phyloP scores from a whole-genome alignment of 2,113 vertebrate genomes.

The Misgurnus mizolepis region DNA sequence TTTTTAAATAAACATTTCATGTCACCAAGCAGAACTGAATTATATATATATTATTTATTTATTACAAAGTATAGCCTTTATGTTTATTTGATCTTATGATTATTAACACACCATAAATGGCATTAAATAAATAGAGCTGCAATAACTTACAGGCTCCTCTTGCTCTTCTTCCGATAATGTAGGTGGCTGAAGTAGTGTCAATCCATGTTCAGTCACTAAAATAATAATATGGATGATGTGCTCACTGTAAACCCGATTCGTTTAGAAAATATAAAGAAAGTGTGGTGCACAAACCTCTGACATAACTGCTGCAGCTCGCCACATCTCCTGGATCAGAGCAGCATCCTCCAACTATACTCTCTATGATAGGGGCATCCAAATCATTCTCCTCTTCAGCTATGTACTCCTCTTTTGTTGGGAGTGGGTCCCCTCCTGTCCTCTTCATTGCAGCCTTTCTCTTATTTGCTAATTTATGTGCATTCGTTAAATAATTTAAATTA shows the following conservation, averaged over 20 bases:
- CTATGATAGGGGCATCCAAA: conserved; percentile 35
- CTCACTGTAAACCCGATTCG: background rate
- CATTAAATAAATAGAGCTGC: background rate
- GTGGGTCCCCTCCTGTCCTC: conserved; percentile 16
- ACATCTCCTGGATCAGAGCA: conserved; percentile 34
- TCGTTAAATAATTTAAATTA: background rate
- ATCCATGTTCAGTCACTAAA: conserved; percentile 19
- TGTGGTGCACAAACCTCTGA: conserved; percentile 32
- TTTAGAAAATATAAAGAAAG: background rate
- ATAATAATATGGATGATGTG: background rate
- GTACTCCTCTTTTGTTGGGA: conserved; percentile 13
- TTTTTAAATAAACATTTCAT: background rate
- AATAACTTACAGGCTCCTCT: conserved; percentile 10
- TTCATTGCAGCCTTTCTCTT: conserved; percentile 30
- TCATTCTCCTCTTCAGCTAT: conserved; percentile 37
- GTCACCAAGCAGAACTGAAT: background rate
- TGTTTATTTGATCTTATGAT: background rate
- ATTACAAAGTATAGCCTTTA: background rate
- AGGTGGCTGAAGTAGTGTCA: background rate
- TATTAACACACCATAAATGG: background rate
- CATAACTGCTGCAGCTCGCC: conserved; percentile 2
- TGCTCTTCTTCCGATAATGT: conserved; percentile 12
- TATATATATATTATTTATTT: conserved; percentile 10
- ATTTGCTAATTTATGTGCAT: conserved; percentile 7
- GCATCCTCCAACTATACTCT: conserved; percentile 36